Evolutionary conservation across 2,888 invertebrate genomes (phyloP).

Genomic region (Andricus curvator): DNA sequence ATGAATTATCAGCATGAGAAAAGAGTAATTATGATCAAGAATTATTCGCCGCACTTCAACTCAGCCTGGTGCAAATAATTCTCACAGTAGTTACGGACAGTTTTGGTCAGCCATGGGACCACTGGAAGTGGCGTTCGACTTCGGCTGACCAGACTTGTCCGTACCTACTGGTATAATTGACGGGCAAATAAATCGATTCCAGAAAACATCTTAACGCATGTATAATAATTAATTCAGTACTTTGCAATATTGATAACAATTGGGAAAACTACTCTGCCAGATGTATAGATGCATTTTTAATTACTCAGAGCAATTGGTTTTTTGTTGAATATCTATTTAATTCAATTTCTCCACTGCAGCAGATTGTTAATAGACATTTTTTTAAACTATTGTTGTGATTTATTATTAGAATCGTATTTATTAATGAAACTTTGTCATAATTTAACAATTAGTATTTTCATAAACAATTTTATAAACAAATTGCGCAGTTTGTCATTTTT

Average conservation of each 20-base stretch:
- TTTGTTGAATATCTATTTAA: too few relatives aligned
- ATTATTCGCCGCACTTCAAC: constrained; percentile 31
- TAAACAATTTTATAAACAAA: too few relatives aligned
- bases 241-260: background rate
- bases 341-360: too few relatives aligned
- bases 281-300: background rate
- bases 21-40: background rate
- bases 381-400: too few relatives aligned
- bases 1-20: background rate
- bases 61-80: constrained; percentile 20
- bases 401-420: too few relatives aligned
- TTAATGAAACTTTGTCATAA: too few relatives aligned
- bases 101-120: constrained; percentile 3
- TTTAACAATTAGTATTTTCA: too few relatives aligned
- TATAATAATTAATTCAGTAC: background rate
- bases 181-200: constrained; percentile 10
- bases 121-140: constrained; percentile 21
- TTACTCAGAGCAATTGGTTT: too few relatives aligned
- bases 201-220: constrained; percentile 11
- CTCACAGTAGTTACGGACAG: constrained; percentile 33
- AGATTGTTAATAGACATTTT: too few relatives aligned
- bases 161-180: constrained; percentile 26
- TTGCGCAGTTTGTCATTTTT: too few relatives aligned
- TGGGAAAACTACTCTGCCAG: background rate
- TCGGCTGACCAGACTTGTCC: constrained; percentile 33